A percentile compares a stretch with the other conserved stretches of the same genome.
These are phyloP conservation scores for Sinohyriopsis cumingii DNA, from an alignment of 2,888 invertebrate genomes.

Conservation along the genomic window DNA sequence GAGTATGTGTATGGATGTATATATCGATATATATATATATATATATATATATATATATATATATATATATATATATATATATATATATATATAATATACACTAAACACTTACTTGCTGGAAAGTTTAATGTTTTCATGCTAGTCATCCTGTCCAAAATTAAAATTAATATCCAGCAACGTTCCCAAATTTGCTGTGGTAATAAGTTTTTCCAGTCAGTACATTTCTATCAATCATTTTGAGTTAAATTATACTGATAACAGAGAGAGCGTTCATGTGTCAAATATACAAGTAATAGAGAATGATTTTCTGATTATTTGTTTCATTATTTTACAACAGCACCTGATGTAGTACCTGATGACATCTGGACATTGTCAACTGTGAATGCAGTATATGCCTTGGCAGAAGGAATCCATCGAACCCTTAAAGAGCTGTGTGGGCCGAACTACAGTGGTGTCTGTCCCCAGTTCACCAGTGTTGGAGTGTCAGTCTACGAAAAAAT, in stretches of 20 bases:
- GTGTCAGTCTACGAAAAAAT: conserved; percentile 35
- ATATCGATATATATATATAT: too few species aligned
- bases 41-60: too few species aligned
- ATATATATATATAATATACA: too few species aligned
- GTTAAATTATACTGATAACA: conserved; percentile 2
- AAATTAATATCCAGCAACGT: too few species aligned
- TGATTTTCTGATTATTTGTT: neutral
- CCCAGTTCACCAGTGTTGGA: conserved; percentile 37
- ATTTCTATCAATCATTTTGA: neutral
- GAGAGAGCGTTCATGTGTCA: neutral
- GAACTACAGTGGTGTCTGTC: conserved; percentile 51
- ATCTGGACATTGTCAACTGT: conserved; percentile 67
- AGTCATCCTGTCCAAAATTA: too few species aligned
- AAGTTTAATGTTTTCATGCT: too few species aligned
- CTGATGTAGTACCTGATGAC: conserved; percentile 46
- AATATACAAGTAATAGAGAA: neutral
- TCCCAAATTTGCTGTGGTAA: too few species aligned
- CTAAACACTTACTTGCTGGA: too few species aligned
- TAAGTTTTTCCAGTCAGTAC: too few species aligned
- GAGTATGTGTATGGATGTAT: too few species aligned
- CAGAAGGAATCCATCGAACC: conserved; percentile 66
- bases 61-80: too few species aligned
- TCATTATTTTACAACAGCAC: too few species aligned
- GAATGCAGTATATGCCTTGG: conserved; percentile 71
- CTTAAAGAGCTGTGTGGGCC: conserved; percentile 59